Conservation (phyloP, 2,888 invertebrate species). For the Tipula unca region DNA sequence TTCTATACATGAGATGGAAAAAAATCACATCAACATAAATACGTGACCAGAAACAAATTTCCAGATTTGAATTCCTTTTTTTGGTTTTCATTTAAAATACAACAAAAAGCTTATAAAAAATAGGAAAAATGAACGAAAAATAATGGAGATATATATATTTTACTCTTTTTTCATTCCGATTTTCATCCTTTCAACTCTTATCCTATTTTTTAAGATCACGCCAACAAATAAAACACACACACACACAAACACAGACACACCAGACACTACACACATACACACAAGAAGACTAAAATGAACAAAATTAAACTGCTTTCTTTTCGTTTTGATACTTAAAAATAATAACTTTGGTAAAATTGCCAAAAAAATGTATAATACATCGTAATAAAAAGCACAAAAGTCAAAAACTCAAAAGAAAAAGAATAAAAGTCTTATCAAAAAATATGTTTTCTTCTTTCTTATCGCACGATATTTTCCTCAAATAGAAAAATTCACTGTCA, state of each 20-base stretch:
- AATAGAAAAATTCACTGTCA: background rate
- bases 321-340: background rate
- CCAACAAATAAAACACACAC: background rate
- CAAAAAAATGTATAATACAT: background rate
- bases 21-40: constrained; percentile 19
- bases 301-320: background rate
- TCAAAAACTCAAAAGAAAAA: background rate
- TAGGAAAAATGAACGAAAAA: background rate
- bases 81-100: background rate
- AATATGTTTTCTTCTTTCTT: background rate
- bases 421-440: background rate
- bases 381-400: background rate
- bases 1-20: background rate
- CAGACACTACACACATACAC: background rate
- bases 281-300: background rate
- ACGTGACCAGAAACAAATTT: constrained; percentile 19
- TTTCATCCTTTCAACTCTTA: background rate
- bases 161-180: background rate
- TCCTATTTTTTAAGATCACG: background rate
- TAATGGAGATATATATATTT: background rate
- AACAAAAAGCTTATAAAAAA: background rate
- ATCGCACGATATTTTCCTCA: background rate
- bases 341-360: background rate
- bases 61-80: constrained; percentile 14
- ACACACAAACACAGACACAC: background rate